Evolutionary conservation across 2,888 invertebrate species (phyloP).

Genomic region (Trichacis sp.): DNA sequence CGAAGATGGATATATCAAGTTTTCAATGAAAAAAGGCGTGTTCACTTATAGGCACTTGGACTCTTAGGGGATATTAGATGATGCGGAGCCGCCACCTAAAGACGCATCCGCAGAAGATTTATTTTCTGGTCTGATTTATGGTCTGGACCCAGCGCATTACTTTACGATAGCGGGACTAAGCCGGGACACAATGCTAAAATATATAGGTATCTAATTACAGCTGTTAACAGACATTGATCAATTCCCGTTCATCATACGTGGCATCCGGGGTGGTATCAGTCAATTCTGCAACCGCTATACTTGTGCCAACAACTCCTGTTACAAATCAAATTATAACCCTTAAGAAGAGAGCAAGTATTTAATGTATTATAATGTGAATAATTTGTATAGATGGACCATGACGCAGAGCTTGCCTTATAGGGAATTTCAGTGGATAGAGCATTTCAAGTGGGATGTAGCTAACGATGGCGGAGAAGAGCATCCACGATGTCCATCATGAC

Average conservation of each 20-base stretch:
- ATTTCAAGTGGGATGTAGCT: slow-evolving; percentile 9
- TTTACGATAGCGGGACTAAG: slow-evolving; percentile 4
- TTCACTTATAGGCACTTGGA: neutral
- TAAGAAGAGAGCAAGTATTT: neutral
- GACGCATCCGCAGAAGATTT: neutral
- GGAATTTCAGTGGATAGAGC: slow-evolving; percentile 9
- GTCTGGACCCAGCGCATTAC: slow-evolving; percentile 1
- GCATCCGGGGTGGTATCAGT: slow-evolving; percentile 6
- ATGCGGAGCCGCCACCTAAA: neutral
- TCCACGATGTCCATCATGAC: slow-evolving; percentile 12
- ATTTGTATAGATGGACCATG: slow-evolving; percentile 15
- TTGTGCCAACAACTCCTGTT: slow-evolving; percentile 11
- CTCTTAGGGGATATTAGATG: neutral
- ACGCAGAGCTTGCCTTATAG: neutral
- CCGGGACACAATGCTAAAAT: slow-evolving; percentile 1
- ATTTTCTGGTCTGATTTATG: too few relatives aligned
- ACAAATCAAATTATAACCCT: neutral
- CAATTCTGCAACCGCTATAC: too few relatives aligned
- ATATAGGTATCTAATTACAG: neutral
- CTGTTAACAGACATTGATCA: neutral
- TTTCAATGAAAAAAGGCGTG: neutral
- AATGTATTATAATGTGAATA: too few relatives aligned
- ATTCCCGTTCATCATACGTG: neutral
- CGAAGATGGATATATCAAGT: too few relatives aligned
- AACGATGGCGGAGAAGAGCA: neutral